phyloP scores from a whole-genome alignment of 2,888 invertebrate genomes.

The Heliconius sara region DNA sequence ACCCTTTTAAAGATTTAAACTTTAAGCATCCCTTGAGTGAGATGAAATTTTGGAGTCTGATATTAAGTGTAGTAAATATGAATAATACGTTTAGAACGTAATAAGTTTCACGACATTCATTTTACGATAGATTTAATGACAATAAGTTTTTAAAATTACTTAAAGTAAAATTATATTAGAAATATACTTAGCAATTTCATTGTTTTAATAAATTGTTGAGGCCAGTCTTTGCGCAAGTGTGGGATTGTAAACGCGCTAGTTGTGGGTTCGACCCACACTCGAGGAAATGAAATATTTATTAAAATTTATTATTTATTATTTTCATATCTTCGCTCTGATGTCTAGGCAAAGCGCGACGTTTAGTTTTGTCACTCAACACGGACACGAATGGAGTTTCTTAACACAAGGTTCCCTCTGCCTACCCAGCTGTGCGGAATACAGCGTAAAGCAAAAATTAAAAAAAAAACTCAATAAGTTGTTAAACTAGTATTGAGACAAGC shows the following conservation, averaged over 20 bases:
- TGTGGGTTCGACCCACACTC: too few species aligned
- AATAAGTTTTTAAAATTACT: neutral
- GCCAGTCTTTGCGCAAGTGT: too few species aligned
- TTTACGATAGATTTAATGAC: neutral
- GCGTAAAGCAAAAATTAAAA: too few species aligned
- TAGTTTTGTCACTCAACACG: too few species aligned
- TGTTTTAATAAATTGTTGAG: neutral
- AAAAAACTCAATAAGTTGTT: neutral
- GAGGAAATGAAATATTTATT: too few species aligned
- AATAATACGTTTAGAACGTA: conserved; percentile 10
- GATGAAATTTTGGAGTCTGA: conserved; percentile 29
- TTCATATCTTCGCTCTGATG: too few species aligned
- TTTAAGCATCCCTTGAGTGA: conserved; percentile 42
- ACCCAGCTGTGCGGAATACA: too few species aligned
- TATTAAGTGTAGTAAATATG: conserved; percentile 33
- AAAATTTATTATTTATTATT: too few species aligned
- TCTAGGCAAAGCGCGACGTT: too few species aligned
- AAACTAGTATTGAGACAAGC: conserved; percentile 1
- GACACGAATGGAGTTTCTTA: too few species aligned
- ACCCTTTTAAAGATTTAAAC: conserved; percentile 50
- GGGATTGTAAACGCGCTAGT: too few species aligned
- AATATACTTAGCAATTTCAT: neutral
- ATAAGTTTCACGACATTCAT: neutral
- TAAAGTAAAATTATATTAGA: neutral
- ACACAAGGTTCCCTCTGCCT: too few species aligned